A percentile compares a stretch with the other conserved stretches of the same genome.
Evolutionary conservation across 2,797 vertebrate genomes (phyloP).

Genomic region (Carcharodon carcharias): DNA sequence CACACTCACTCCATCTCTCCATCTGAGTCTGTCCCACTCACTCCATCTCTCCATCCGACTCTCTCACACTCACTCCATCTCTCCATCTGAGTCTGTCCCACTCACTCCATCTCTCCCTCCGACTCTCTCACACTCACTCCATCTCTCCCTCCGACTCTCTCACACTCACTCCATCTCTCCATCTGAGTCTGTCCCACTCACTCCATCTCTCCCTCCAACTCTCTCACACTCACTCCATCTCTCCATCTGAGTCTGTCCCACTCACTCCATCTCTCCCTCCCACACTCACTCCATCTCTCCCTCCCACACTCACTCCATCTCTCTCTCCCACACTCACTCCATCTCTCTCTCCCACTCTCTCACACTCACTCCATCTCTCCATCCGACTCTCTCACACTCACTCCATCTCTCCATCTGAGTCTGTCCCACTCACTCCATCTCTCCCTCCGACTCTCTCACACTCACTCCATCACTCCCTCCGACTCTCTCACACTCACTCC

Average conservation of each 20-base stretch:
- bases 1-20: no score
- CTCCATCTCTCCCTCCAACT: no score
- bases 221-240: background rate
- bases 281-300: no score
- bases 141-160: no score
- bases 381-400: no score
- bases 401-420: no score
- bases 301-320: background rate
- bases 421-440: background rate
- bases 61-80: background rate
- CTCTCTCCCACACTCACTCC: no score
- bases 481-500: background rate
- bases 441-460: no score
- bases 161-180: background rate
- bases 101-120: background rate
- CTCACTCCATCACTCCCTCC: no score
- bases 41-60: background rate
- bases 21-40: background rate
- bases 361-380: background rate
- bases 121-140: no score
- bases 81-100: background rate
- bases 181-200: no score
- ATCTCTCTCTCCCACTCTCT: background rate
- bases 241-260: background rate
- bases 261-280: background rate